A percentile compares a stretch with the other conserved stretches of the same genome.
Evolutionary conservation across 2,797 vertebrate species (phyloP).

Genomic region (Anas georgica): DNA sequence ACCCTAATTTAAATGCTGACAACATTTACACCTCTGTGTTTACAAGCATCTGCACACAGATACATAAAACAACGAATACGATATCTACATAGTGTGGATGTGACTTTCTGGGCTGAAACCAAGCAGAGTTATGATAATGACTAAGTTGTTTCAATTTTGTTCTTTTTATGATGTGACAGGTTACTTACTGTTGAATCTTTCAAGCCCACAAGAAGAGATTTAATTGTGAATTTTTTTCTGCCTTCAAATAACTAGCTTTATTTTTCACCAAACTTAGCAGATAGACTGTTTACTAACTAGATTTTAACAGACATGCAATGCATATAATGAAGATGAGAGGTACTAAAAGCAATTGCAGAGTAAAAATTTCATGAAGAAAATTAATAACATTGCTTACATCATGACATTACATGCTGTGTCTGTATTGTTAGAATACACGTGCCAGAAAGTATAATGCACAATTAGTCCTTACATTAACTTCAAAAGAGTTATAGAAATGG

Average conservation of each 20-base stretch:
- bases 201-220: not conserved
- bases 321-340: not conserved
- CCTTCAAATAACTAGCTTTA: not conserved
- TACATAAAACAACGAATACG: slow-evolving; percentile 37
- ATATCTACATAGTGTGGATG: not conserved
- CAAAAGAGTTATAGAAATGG: slow-evolving; percentile 56
- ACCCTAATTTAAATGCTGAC: slow-evolving; percentile 68
- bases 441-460: slow-evolving; percentile 20
- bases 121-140: slow-evolving; percentile 20
- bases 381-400: slow-evolving; percentile 11
- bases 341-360: not conserved
- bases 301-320: not conserved
- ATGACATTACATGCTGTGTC: slow-evolving; percentile 17
- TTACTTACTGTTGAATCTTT: slow-evolving; percentile 2
- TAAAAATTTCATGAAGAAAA: not conserved
- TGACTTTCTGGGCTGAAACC: slow-evolving; percentile 16
- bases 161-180: not conserved
- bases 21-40: slow-evolving; percentile 51
- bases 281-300: not conserved
- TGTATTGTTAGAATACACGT: not conserved
- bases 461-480: slow-evolving; percentile 23
- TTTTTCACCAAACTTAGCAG: not conserved
- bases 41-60: slow-evolving; percentile 46
- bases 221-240: not conserved
- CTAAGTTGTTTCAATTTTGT: slow-evolving; percentile 37